phyloP scores from a whole-genome alignment of 1,140 invertebrate genomes.

The Drosophila persimilis region DNA sequence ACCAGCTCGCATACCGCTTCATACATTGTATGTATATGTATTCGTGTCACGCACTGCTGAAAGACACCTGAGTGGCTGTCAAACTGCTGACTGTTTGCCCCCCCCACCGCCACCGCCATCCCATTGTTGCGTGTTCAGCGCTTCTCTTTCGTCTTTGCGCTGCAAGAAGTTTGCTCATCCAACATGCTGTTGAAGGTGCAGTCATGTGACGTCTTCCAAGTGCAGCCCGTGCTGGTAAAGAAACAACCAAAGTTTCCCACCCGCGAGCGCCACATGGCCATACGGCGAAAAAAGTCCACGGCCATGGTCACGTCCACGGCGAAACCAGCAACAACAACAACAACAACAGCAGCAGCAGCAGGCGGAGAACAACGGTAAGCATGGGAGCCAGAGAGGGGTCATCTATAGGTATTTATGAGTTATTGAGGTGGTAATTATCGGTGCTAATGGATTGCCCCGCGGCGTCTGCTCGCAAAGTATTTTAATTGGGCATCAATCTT shows the following conservation, averaged over 20 bases:
- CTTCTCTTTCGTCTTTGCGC: too few relatives aligned
- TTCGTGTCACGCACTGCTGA: constrained; percentile 13
- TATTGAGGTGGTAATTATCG: constrained; percentile 68
- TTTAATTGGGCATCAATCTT: constrained; percentile 76
- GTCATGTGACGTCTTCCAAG: constrained; percentile 80
- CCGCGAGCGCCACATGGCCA: constrained; percentile 87
- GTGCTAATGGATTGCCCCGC: constrained; percentile 48
- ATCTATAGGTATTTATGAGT: constrained; percentile 55
- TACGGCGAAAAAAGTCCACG: constrained; percentile 84
- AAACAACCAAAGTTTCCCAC: constrained; percentile 88
- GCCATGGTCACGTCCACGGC: constrained; percentile 30
- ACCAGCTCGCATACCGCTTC: not conserved
- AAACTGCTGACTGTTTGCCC: not conserved
- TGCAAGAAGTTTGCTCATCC: not conserved
- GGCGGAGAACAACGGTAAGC: constrained; percentile 51
- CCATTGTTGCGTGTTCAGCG: constrained; percentile 37
- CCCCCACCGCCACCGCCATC: not conserved
- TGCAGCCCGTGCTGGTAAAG: constrained; percentile 84
- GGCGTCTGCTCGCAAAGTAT: constrained; percentile 44
- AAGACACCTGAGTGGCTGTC: constrained; percentile 2
- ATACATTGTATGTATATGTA: constrained; percentile 5
- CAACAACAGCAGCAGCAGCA: not conserved
- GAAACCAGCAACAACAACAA: constrained; percentile 22
- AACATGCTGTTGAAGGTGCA: constrained; percentile 74
- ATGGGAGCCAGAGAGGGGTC: not conserved